These are phyloP conservation scores for Crossaster papposus DNA, from an alignment of 53 echinoderm and acorn worm species.

Conservation along the genomic window DNA sequence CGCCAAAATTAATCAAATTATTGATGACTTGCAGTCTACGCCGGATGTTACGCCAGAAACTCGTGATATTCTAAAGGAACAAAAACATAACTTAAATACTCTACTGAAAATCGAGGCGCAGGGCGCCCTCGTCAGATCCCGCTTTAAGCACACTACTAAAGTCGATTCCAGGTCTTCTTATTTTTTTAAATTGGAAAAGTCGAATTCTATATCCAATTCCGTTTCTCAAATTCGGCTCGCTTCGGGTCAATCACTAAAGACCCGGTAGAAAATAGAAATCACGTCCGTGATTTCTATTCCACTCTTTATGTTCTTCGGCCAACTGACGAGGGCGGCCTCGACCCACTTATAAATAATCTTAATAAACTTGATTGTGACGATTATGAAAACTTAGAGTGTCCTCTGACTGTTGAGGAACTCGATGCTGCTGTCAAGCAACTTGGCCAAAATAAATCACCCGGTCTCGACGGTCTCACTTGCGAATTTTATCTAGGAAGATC, in stretches of 20 bases:
- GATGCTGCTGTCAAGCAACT: slow-evolving; percentile 47
- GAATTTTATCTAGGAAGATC: slow-evolving; percentile 21
- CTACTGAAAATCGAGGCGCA: slow-evolving; percentile 18
- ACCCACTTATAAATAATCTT: neutral
- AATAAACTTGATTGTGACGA: neutral
- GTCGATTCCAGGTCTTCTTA: slow-evolving; percentile 17
- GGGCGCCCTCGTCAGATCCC: slow-evolving; percentile 42
- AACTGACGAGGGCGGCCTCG: slow-evolving; percentile 28
- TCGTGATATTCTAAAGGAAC: slow-evolving; percentile 4
- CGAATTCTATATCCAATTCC: neutral
- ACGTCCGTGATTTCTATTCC: slow-evolving; percentile 1
- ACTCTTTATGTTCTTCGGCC: neutral
- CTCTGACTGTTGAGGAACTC: slow-evolving; percentile 35
- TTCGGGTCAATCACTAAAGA: neutral
- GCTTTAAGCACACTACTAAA: slow-evolving; percentile 27
- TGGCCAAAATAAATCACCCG: slow-evolving; percentile 27
- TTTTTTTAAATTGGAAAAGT: slow-evolving; percentile 17
- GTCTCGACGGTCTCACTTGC: slow-evolving; percentile 32
- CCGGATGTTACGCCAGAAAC: neutral
- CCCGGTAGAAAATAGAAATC: neutral
- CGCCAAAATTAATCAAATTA: slow-evolving; percentile 12
- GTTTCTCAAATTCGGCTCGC: neutral
- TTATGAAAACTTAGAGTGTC: neutral
- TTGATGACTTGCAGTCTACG: slow-evolving; percentile 16
- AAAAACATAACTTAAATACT: slow-evolving; percentile 22